Evolutionary conservation across 2,113 vertebrate species (phyloP).

Genomic region (Entomyzon cyanotis): DNA sequence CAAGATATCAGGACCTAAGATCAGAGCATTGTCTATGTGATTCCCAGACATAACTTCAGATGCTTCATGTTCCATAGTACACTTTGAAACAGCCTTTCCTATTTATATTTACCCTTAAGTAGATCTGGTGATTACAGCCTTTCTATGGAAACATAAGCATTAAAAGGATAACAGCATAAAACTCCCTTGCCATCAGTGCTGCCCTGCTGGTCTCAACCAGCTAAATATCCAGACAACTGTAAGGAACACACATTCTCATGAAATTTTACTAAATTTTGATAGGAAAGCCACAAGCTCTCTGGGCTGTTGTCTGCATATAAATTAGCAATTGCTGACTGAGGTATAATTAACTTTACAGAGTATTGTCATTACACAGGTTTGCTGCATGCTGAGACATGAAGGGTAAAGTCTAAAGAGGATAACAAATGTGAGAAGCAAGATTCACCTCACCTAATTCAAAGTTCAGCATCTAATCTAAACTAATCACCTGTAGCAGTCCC

Average conservation of each 20-base stretch:
- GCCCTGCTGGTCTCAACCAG: not conserved
- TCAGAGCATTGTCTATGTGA: not conserved
- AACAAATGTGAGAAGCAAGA: not conserved
- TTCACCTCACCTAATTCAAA: not conserved
- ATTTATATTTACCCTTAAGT: not conserved
- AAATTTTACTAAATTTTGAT: not conserved
- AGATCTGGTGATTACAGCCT: not conserved
- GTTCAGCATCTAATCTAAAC: not conserved
- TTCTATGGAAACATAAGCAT: not conserved
- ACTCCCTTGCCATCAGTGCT: not conserved
- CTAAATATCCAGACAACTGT: not conserved
- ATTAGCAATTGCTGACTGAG: not conserved
- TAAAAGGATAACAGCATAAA: not conserved
- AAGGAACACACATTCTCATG: not conserved
- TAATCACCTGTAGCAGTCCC: not conserved
- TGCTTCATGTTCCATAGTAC: not conserved
- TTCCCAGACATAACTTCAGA: not conserved
- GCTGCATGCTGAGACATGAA: not conserved
- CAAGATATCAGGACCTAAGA: not conserved
- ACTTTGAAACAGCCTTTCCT: not conserved
- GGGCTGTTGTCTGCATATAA: not conserved
- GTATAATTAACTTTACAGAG: not conserved
- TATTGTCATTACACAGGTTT: not conserved
- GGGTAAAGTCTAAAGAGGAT: not conserved
- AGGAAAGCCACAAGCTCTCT: not conserved